phyloP scores from a whole-genome alignment of 1,140 invertebrate species.

The Ooceraea biroi region DNA sequence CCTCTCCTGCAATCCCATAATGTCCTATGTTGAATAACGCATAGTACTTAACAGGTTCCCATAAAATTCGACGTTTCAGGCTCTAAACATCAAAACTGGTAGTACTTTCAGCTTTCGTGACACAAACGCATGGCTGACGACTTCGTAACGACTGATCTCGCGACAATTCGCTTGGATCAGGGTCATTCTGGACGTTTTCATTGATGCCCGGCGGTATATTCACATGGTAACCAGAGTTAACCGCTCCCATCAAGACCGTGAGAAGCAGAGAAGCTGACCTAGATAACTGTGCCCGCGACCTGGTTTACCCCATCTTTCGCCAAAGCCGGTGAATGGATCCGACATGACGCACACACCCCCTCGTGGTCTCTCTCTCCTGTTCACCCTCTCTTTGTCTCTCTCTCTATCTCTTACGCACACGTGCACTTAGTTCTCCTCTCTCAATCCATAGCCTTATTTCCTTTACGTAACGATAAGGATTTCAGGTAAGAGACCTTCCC shows the following conservation, averaged over 20 bases:
- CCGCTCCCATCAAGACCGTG: slow-evolving; percentile 71
- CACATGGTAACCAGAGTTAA: slow-evolving; percentile 71
- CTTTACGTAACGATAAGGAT: slow-evolving; percentile 69
- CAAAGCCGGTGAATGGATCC: slow-evolving; percentile 80
- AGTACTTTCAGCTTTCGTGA: not conserved
- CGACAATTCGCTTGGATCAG: slow-evolving; percentile 61
- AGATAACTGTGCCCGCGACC: slow-evolving; percentile 75
- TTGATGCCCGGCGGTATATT: slow-evolving; percentile 71
- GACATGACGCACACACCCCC: slow-evolving; percentile 79
- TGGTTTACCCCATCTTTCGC: slow-evolving; percentile 74
- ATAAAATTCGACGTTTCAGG: not conserved
- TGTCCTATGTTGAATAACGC: not conserved
- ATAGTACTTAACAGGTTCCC: not conserved
- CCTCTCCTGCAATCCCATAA: not conserved
- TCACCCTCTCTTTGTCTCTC: slow-evolving; percentile 3
- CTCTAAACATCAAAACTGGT: not conserved
- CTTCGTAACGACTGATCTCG: not conserved
- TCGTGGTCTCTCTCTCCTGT: slow-evolving; percentile 1
- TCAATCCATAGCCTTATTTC: slow-evolving; percentile 72
- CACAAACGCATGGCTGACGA: not conserved
- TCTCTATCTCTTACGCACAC: slow-evolving; percentile 6
- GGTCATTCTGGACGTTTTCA: slow-evolving; percentile 69
- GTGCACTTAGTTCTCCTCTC: slow-evolving; percentile 18
- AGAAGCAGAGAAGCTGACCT: slow-evolving; percentile 77
- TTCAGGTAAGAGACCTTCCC: slow-evolving; percentile 58